Percentiles rank a stretch among this genome's conserved stretches.
phyloP scores from a whole-genome alignment of 2,113 vertebrate genomes.

The Trogon melanurus region DNA sequence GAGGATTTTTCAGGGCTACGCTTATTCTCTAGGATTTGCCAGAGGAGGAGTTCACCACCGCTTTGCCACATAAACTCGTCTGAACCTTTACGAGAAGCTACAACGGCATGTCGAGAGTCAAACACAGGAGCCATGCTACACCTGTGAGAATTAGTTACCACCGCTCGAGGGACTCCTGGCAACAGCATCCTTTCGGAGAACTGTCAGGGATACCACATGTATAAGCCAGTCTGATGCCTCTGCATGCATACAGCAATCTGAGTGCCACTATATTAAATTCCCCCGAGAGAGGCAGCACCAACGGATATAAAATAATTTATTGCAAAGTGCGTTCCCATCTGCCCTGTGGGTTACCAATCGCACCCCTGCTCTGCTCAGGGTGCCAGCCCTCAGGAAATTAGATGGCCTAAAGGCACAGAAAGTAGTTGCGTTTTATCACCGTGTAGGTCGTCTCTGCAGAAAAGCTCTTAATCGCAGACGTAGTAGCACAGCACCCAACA shows the following conservation, averaged over 20 bases:
- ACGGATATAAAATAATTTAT: conserved; percentile 50
- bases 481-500: conserved; percentile 62
- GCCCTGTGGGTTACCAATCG: conserved; percentile 37
- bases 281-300: conserved; percentile 70
- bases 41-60: neutral
- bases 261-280: conserved; percentile 68
- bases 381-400: conserved; percentile 66
- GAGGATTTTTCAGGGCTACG: conserved; percentile 12
- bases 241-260: conserved; percentile 66
- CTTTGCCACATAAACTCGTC: conserved; percentile 21
- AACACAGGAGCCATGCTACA: conserved; percentile 66
- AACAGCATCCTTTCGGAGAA: conserved; percentile 43
- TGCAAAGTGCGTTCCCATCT: conserved; percentile 43
- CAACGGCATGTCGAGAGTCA: conserved; percentile 13
- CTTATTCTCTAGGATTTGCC: neutral
- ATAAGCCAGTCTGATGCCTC: conserved; percentile 68
- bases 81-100: conserved; percentile 1
- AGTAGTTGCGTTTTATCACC: conserved; percentile 32
- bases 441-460: conserved; percentile 39
- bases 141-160: conserved; percentile 34
- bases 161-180: conserved; percentile 19
- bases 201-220: conserved; percentile 61
- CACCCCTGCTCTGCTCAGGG: conserved; percentile 26
- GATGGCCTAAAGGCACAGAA: conserved; percentile 61
- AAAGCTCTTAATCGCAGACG: conserved; percentile 63